Conservation (phyloP, 2,888 invertebrate genomes). For the Urechis unicinctus region DNA sequence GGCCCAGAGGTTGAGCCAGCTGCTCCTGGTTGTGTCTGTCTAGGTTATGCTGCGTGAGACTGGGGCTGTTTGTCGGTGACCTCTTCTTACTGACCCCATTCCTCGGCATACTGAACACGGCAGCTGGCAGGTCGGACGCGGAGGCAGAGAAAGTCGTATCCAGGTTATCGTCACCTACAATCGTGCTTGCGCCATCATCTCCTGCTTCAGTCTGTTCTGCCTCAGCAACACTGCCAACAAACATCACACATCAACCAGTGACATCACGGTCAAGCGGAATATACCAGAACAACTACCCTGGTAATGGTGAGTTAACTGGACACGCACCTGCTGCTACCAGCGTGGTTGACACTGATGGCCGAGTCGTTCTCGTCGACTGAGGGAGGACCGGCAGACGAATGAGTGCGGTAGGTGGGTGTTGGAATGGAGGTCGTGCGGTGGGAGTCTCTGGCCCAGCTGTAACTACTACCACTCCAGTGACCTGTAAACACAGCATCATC, state of each 20-base stretch:
- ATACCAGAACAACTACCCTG: no score
- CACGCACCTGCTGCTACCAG: no score
- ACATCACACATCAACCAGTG: no score
- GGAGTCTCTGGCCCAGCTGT: no score
- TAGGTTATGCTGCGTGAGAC: slow-evolving; percentile 11
- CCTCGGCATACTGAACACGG: not conserved
- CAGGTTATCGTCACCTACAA: not conserved
- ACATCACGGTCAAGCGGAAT: no score
- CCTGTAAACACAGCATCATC: slow-evolving; percentile 58
- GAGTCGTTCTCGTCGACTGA: no score
- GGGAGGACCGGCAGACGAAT: no score
- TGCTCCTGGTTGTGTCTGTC: slow-evolving; percentile 10
- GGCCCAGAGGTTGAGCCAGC: slow-evolving; percentile 1
- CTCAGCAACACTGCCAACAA: not conserved
- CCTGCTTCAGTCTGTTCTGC: not conserved
- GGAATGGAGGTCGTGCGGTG: no score
- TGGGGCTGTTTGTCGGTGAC: not conserved
- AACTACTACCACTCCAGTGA: slow-evolving; percentile 91
- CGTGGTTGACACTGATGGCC: no score
- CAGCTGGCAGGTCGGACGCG: not conserved
- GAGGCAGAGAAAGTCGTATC: no score
- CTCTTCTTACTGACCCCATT: not conserved
- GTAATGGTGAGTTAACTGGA: no score
- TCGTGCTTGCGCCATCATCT: not conserved
- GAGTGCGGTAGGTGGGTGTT: no score